Percentiles rank a stretch among this genome's conserved stretches.
Conservation (phyloP, 2,113 vertebrate species). For the Platysternon megacephalum region DNA sequence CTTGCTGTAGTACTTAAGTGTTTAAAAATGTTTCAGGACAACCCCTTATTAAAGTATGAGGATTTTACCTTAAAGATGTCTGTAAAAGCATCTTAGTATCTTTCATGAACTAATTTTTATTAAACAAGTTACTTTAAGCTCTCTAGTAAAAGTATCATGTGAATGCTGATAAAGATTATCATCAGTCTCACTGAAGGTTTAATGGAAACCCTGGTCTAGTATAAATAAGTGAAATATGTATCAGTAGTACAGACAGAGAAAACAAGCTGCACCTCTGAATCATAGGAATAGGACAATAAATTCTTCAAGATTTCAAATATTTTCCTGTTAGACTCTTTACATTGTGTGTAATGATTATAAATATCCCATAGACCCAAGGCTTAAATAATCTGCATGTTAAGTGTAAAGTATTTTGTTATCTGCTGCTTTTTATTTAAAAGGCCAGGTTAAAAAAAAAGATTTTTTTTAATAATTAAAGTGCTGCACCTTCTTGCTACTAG, state of each 20-base stretch:
- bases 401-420: background rate
- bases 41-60: background rate
- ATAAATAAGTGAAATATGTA: background rate
- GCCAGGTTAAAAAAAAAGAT: background rate
- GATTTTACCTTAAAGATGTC: background rate
- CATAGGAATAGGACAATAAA: conserved; percentile 9
- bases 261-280: conserved; percentile 4
- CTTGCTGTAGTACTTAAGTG: background rate
- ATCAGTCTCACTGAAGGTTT: background rate
- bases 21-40: background rate
- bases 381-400: background rate
- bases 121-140: background rate
- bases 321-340: conserved; percentile 4
- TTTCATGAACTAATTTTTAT: background rate
- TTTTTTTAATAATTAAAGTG: background rate
- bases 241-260: background rate
- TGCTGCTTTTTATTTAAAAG: background rate
- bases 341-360: background rate
- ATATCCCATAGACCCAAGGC: background rate
- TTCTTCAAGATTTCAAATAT: conserved; percentile 2
- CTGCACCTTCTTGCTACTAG: background rate
- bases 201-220: background rate
- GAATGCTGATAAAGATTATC: background rate
- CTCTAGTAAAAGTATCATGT: background rate
- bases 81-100: background rate